Evolutionary conservation across 1,140 invertebrate species (phyloP).

Genomic region (Listronotus bonariensis): DNA sequence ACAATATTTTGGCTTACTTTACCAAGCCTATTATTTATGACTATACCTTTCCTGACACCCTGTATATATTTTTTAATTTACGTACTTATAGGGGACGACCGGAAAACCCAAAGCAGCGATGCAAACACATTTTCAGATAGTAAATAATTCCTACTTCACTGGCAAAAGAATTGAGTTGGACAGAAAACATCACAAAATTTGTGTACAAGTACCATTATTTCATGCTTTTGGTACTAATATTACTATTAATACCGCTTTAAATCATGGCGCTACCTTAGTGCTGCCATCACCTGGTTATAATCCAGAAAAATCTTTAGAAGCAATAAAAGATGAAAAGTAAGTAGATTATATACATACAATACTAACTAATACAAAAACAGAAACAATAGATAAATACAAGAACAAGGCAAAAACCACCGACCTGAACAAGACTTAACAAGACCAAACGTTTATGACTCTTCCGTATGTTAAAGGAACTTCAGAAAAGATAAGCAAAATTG

Average conservation of each 20-base stretch:
- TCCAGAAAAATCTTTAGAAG: conserved; percentile 68
- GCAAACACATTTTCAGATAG: conserved; percentile 78
- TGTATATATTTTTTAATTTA: too few species aligned
- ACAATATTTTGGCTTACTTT: too few species aligned
- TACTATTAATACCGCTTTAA: conserved; percentile 65
- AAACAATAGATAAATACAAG: too few species aligned
- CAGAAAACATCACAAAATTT: conserved; percentile 63
- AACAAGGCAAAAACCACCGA: too few species aligned
- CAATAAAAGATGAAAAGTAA: conserved; percentile 73
- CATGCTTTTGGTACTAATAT: conserved; percentile 86
- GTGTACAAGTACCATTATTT: conserved; percentile 87
- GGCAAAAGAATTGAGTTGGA: conserved; percentile 64
- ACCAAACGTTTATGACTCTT: too few species aligned
- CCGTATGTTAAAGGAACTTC: too few species aligned
- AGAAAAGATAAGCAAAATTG: too few species aligned
- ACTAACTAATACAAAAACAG: too few species aligned
- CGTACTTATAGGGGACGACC: conserved; percentile 70
- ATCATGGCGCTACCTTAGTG: conserved; percentile 71
- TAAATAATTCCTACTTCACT: conserved; percentile 82
- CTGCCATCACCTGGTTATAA: conserved; percentile 72
- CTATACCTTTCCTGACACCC: too few species aligned
- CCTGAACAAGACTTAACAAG: too few species aligned
- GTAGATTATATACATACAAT: too few species aligned
- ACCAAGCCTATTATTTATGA: too few species aligned
- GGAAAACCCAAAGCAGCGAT: conserved; percentile 87